phyloP scores from a whole-genome alignment of 2,113 vertebrate species.

The Perccottus glenii region DNA sequence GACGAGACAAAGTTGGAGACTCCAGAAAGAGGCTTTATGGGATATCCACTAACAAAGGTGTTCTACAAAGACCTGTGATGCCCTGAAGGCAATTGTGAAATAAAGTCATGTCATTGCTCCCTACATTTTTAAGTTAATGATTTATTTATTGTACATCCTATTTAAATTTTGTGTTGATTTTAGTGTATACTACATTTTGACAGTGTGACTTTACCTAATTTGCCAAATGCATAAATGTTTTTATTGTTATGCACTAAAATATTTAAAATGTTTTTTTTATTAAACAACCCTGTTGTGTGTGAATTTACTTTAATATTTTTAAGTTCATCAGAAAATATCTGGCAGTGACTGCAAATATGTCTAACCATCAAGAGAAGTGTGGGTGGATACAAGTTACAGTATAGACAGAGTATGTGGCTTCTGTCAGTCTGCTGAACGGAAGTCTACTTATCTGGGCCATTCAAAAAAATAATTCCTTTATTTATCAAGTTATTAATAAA shows the following conservation, averaged over 20 bases:
- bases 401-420: constrained; percentile 70
- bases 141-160: constrained; percentile 53
- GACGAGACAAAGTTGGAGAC: constrained; percentile 60
- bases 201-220: neutral
- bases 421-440: constrained; percentile 55
- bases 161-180: constrained; percentile 20
- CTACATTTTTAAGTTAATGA: constrained; percentile 18
- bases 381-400: constrained; percentile 48
- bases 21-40: constrained; percentile 76
- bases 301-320: constrained; percentile 4
- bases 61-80: constrained; percentile 81
- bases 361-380: constrained; percentile 32
- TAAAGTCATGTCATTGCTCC: neutral
- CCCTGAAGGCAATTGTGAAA: constrained; percentile 2
- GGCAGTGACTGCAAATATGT: constrained; percentile 5
- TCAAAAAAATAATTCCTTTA: too few species aligned
- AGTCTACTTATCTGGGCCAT: too few species aligned
- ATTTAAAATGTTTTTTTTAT: constrained; percentile 38
- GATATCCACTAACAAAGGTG: constrained; percentile 80
- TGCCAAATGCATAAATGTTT: neutral
- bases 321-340: neutral
- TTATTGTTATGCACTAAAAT: constrained; percentile 9
- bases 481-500: too few species aligned
- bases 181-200: neutral
- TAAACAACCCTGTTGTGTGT: constrained; percentile 4